Percentiles rank a stretch among this genome's conserved stretches.
phyloP scores from a whole-genome alignment of 2,797 vertebrate genomes.

The Coranthus polyacanthus region DNA sequence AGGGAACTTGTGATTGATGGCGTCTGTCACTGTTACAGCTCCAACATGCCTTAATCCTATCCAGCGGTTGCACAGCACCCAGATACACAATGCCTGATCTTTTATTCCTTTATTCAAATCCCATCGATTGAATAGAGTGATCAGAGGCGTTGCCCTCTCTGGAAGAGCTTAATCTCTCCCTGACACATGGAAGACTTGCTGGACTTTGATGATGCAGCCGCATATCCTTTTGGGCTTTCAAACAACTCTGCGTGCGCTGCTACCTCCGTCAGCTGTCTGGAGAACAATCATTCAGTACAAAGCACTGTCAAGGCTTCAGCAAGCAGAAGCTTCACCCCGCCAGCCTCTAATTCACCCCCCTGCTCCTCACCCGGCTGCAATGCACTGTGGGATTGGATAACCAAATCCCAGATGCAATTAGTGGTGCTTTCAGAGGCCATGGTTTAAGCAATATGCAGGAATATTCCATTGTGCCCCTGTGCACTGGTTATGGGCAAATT shows the following conservation, averaged over 20 bases:
- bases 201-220: slow-evolving; percentile 88
- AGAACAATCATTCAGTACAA: slow-evolving; percentile 89
- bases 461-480: slow-evolving; percentile 72
- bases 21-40: slow-evolving; percentile 80
- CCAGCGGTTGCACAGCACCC: slow-evolving; percentile 73
- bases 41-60: slow-evolving; percentile 78
- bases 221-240: slow-evolving; percentile 88
- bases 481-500: slow-evolving; percentile 72
- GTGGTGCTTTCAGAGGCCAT: slow-evolving; percentile 82
- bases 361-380: slow-evolving; percentile 76
- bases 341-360: slow-evolving; percentile 83
- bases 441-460: slow-evolving; percentile 81
- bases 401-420: slow-evolving; percentile 88
- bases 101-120: slow-evolving; percentile 87
- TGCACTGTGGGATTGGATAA: slow-evolving; percentile 84
- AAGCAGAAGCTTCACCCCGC: slow-evolving; percentile 82
- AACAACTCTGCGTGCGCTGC: slow-evolving; percentile 79
- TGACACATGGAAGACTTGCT: slow-evolving; percentile 87
- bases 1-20: slow-evolving; percentile 87
- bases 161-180: slow-evolving; percentile 85
- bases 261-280: slow-evolving; percentile 88
- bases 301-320: slow-evolving; percentile 88
- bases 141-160: slow-evolving; percentile 86
- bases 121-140: slow-evolving; percentile 87
- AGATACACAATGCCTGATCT: slow-evolving; percentile 81